phyloP scores from a whole-genome alignment of 2,888 invertebrate genomes.

The Leptinotarsa juncta region DNA sequence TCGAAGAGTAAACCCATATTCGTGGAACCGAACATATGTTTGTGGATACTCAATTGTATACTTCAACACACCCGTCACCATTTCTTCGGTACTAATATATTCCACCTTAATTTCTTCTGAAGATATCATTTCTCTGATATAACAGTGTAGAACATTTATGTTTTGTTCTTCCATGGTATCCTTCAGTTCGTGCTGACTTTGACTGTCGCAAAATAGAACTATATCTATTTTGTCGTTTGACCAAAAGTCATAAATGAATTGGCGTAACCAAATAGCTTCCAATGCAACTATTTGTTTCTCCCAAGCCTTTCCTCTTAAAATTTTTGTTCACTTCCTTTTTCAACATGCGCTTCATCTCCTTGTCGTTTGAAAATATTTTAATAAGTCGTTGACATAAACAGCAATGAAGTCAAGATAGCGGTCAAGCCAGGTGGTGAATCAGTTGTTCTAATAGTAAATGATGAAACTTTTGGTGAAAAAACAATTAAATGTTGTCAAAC shows the following conservation, averaged over 20 bases:
- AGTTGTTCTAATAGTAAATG: too few species aligned
- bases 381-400: not conserved
- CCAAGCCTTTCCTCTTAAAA: not conserved
- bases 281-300: conserved; percentile 15
- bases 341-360: not conserved
- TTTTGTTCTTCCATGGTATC: not conserved
- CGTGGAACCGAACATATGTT: conserved; percentile 4
- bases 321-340: not conserved
- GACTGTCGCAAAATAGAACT: not conserved
- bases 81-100: not conserved
- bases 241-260: not conserved
- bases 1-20: conserved; percentile 7
- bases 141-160: conserved; percentile 5
- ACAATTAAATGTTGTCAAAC: too few species aligned
- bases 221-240: not conserved
- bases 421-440: not conserved
- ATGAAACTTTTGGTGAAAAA: too few species aligned
- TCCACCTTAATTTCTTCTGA: not conserved
- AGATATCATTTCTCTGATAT: not conserved
- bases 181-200: not conserved
- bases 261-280: conserved; percentile 18
- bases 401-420: not conserved
- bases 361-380: not conserved
- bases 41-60: not conserved
- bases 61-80: not conserved